These are phyloP conservation scores for Mugil cephalus DNA, from an alignment of 2,113 vertebrate genomes.

Conservation along the genomic window DNA sequence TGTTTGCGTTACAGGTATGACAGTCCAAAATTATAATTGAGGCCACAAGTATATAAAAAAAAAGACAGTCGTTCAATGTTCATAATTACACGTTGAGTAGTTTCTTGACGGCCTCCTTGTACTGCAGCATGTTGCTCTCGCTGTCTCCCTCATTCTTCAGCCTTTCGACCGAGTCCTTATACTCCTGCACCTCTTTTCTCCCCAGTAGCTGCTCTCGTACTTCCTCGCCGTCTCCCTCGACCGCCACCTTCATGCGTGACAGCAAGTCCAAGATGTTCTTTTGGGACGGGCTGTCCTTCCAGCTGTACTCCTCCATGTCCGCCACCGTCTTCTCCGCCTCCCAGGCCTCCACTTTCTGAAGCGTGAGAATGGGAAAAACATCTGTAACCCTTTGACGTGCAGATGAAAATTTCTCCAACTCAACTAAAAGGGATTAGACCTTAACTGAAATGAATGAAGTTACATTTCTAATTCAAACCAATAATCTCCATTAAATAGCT, in stretches of 20 bases:
- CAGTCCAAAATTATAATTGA: neutral
- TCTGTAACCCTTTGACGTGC: neutral
- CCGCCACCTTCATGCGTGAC: constrained; percentile 77
- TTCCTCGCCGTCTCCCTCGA: constrained; percentile 69
- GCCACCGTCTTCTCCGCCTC: constrained; percentile 89
- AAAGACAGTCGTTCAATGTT: neutral
- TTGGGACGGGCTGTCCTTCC: constrained; percentile 92
- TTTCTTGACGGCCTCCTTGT: constrained; percentile 93
- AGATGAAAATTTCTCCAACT: neutral
- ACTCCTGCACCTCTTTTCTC: constrained; percentile 85
- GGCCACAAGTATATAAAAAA: neutral
- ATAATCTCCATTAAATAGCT: neutral
- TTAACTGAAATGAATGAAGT: neutral
- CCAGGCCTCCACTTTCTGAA: constrained; percentile 95
- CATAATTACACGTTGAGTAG: constrained; percentile 80
- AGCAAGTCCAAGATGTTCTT: constrained; percentile 86
- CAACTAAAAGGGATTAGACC: neutral
- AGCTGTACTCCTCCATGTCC: constrained; percentile 94
- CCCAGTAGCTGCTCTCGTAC: constrained; percentile 85
- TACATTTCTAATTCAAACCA: neutral
- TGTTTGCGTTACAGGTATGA: neutral
- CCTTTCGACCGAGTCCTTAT: constrained; percentile 84
- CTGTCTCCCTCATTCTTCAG: constrained; percentile 92
- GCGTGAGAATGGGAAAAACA: constrained; percentile 14
- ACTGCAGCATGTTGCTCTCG: constrained; percentile 84